A percentile compares a stretch with the other conserved stretches of the same genome.
These are phyloP conservation scores for Microtus ochrogaster DNA, from an alignment of 2,113 vertebrate species.

Conservation along the genomic window DNA sequence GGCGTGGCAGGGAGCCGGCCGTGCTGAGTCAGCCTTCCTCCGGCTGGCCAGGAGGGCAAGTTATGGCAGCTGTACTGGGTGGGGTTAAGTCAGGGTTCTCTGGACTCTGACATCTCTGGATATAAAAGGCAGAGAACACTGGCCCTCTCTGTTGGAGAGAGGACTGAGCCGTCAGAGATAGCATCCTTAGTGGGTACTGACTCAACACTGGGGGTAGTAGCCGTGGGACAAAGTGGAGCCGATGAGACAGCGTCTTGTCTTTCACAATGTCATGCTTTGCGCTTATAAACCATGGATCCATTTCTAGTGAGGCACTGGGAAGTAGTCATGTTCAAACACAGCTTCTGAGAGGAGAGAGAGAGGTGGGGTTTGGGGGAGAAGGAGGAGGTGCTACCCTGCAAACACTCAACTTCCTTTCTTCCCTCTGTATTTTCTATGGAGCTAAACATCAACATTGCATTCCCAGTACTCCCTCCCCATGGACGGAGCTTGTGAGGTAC, in stretches of 20 bases:
- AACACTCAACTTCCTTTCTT: no score
- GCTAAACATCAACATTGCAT: not conserved
- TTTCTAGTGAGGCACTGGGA: not conserved
- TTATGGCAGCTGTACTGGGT: not conserved
- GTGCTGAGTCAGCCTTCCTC: not conserved
- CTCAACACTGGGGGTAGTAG: not conserved
- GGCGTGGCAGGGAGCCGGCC: not conserved
- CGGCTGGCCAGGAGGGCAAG: not conserved
- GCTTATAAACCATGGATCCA: not conserved
- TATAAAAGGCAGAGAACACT: not conserved
- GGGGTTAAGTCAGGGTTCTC: conserved; percentile 55
- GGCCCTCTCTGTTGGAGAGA: not conserved
- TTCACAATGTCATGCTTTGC: not conserved
- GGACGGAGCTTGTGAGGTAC: not conserved
- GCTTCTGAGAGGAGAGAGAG: not conserved
- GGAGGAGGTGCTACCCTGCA: not conserved
- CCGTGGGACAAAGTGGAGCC: not conserved
- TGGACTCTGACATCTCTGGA: not conserved
- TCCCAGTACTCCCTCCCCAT: not conserved
- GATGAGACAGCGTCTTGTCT: not conserved
- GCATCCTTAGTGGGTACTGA: not conserved
- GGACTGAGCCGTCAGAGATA: not conserved
- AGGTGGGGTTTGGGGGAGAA: not conserved
- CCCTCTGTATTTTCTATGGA: not conserved
- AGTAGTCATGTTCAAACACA: not conserved